Evolutionary conservation across 1,140 invertebrate genomes (phyloP).

Genomic region (Ips nitidus): DNA sequence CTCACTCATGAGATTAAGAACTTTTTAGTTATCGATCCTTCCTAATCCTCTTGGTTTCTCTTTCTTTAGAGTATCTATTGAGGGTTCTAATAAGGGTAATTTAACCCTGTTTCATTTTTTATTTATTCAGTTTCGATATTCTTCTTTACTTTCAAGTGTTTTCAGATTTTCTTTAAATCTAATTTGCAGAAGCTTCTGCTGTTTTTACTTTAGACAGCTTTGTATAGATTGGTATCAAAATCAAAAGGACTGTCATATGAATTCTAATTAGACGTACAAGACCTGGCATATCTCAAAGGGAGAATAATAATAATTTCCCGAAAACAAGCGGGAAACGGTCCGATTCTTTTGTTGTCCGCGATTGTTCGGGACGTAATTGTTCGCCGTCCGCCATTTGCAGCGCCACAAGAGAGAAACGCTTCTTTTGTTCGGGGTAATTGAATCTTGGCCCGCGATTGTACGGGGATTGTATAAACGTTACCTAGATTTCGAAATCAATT

Average conservation of each 20-base stretch:
- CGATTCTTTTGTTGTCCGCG: conserved; percentile 27
- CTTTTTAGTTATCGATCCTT: too few relatives aligned
- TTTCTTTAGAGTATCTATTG: too few relatives aligned
- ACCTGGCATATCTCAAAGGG: background rate
- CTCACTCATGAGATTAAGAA: too few relatives aligned
- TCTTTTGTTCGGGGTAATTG: conserved; percentile 51
- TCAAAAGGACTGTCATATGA: too few relatives aligned
- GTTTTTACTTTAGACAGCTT: too few relatives aligned
- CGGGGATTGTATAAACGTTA: conserved; percentile 45
- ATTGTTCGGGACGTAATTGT: conserved; percentile 43
- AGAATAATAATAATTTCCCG: background rate
- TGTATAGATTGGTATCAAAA: too few relatives aligned
- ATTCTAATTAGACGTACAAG: background rate
- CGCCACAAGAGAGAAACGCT: conserved; percentile 39
- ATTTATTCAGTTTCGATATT: background rate
- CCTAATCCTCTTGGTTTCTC: too few relatives aligned
- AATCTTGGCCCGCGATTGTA: conserved; percentile 47
- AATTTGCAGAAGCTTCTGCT: background rate
- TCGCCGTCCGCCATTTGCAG: conserved; percentile 48
- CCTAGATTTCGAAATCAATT: conserved; percentile 47
- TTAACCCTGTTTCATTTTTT: too few relatives aligned
- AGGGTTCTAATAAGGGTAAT: too few relatives aligned
- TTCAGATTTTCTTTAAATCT: background rate
- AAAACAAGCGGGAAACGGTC: conserved; percentile 2
- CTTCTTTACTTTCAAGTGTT: background rate